Evolutionary conservation across 1,140 invertebrate genomes (phyloP).

Genomic region (Brevipalpus yothersi): DNA sequence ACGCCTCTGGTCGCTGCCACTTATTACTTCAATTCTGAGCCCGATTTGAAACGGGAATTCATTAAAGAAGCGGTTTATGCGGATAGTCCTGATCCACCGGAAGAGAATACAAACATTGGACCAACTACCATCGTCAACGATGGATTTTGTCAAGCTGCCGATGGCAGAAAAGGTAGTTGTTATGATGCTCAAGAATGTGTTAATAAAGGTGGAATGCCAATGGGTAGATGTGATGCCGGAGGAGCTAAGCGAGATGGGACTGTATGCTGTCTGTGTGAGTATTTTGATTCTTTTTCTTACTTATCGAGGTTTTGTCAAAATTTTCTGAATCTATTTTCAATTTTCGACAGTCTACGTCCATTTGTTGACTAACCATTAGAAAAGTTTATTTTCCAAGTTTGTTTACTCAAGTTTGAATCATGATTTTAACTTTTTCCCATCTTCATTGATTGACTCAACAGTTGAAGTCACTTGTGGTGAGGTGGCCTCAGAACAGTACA

Average conservation of each 20-base stretch:
- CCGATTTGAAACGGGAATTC: not conserved
- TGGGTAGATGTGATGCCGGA: conserved; percentile 10
- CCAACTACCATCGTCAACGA: not conserved
- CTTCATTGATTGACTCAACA: not conserved
- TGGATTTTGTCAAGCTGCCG: conserved; percentile 9
- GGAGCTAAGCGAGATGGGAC: not conserved
- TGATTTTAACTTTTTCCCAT: not conserved
- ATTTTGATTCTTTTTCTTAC: not conserved
- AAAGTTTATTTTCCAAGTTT: no score
- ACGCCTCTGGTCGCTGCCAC: conserved; percentile 11
- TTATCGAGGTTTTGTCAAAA: not conserved
- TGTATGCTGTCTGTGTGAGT: conserved; percentile 15
- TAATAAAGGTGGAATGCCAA: conserved; percentile 13
- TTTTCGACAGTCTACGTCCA: no score
- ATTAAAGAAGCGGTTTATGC: not conserved
- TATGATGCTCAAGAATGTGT: conserved; percentile 13
- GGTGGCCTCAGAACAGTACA: conserved; percentile 4
- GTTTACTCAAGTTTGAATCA: no score
- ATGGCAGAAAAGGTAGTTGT: conserved; percentile 11
- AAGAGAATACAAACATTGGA: not conserved
- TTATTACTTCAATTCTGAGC: conserved; percentile 10
- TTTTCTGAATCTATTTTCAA: not conserved
- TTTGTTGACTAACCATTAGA: not conserved
- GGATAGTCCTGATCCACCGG: not conserved
- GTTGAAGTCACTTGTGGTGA: conserved; percentile 13